These are phyloP conservation scores for Acrobasis suavella DNA, from an alignment of 2,888 invertebrate species.

Conservation along the genomic window DNA sequence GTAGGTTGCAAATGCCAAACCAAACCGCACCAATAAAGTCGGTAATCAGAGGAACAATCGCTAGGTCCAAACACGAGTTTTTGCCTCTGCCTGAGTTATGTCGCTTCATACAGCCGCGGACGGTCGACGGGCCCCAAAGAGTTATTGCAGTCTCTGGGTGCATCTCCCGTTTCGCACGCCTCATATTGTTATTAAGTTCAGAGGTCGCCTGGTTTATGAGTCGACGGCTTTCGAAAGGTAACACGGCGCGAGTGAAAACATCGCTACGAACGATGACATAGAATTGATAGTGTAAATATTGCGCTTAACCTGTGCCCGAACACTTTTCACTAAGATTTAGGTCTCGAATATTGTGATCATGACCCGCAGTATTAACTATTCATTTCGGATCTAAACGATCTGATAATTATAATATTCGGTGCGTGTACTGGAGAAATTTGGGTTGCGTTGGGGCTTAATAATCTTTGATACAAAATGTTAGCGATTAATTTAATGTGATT, in stretches of 20 bases:
- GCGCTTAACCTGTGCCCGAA: constrained; percentile 62
- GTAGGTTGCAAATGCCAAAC: constrained; percentile 64
- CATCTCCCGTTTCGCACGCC: constrained; percentile 80
- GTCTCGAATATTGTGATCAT: constrained; percentile 46
- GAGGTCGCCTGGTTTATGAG: constrained; percentile 80
- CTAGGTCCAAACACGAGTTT: constrained; percentile 54
- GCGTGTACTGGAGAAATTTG: constrained; percentile 13
- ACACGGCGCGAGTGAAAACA: constrained; percentile 77
- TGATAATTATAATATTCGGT: constrained; percentile 18
- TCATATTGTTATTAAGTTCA: constrained; percentile 81
- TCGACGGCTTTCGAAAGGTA: constrained; percentile 78
- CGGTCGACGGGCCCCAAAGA: constrained; percentile 68
- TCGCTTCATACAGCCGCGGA: constrained; percentile 62
- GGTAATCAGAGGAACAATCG: constrained; percentile 62
- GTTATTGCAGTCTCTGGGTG: constrained; percentile 72
- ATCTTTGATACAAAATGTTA: not conserved
- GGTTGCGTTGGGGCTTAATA: not conserved
- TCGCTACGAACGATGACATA: constrained; percentile 73
- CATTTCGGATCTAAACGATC: constrained; percentile 14
- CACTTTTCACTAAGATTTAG: constrained; percentile 55
- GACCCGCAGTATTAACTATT: constrained; percentile 31
- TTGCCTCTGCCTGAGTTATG: constrained; percentile 59
- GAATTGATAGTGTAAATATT: constrained; percentile 78
- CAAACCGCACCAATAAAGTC: constrained; percentile 59
- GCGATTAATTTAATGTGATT: constrained; percentile 7